Percentiles rank a stretch among this genome's conserved stretches.
These are phyloP conservation scores for Synchiropus splendidus DNA, from an alignment of 2,113 vertebrate species.

Conservation along the genomic window DNA sequence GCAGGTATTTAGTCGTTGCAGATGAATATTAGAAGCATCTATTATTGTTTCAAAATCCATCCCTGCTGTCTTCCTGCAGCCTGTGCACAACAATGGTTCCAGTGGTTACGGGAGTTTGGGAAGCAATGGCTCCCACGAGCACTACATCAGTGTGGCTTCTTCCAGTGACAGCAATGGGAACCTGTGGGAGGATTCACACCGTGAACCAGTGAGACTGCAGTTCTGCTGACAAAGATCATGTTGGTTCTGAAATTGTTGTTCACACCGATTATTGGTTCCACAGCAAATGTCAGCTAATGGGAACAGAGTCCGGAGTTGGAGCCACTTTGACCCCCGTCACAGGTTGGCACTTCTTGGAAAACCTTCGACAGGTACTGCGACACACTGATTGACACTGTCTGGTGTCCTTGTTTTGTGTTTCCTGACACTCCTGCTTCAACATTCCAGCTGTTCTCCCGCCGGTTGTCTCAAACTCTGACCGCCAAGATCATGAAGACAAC, in stretches of 20 bases:
- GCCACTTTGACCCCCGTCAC: conserved; percentile 68
- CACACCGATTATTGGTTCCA: conserved; percentile 44
- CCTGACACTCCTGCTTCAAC: background rate
- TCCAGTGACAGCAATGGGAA: conserved; percentile 79
- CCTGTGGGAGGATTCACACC: conserved; percentile 63
- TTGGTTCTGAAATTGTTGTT: too few relatives aligned
- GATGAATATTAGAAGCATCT: too few relatives aligned
- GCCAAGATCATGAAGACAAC: conserved; percentile 45
- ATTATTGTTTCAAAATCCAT: too few relatives aligned
- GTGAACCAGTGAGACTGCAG: conserved; percentile 52
- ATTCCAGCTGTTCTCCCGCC: conserved; percentile 23
- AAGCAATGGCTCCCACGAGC: conserved; percentile 80
- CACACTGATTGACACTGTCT: background rate
- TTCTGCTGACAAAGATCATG: background rate
- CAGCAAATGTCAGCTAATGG: conserved; percentile 77
- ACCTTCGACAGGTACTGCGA: conserved; percentile 37
- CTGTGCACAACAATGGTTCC: conserved; percentile 76
- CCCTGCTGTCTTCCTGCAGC: conserved; percentile 52
- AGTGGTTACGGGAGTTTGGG: conserved; percentile 81
- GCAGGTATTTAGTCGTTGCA: conserved; percentile 63
- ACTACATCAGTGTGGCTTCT: conserved; percentile 72
- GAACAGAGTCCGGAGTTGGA: conserved; percentile 72
- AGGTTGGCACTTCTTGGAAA: conserved; percentile 39
- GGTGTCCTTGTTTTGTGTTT: background rate
- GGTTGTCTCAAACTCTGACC: conserved; percentile 26